A percentile compares a stretch with the other conserved stretches of the same genome.
These are phyloP conservation scores for Carcina quercana DNA, from an alignment of 2,888 invertebrate species.

Conservation along the genomic window DNA sequence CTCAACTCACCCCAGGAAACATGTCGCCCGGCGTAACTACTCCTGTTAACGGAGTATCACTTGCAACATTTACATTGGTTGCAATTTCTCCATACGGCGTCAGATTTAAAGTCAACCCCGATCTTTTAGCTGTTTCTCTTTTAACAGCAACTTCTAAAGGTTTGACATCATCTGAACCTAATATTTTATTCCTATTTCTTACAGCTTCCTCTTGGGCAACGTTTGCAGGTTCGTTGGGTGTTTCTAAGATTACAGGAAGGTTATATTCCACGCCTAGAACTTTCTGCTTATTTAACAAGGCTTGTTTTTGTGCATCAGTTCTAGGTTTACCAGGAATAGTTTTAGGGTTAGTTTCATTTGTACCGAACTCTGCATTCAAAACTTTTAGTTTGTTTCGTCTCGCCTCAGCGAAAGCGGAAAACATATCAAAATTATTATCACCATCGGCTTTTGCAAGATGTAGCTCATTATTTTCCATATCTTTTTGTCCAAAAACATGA, in stretches of 20 bases:
- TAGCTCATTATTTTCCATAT: conserved; percentile 42
- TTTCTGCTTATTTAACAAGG: conserved; percentile 75
- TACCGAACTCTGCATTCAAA: conserved; percentile 39
- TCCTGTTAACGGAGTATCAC: conserved; percentile 38
- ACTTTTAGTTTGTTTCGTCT: conserved; percentile 52
- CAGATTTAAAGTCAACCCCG: conserved; percentile 52
- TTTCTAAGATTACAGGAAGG: conserved; percentile 33
- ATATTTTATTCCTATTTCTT: conserved; percentile 40
- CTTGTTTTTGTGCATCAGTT: conserved; percentile 72
- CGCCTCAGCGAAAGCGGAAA: conserved; percentile 41
- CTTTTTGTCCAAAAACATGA: conserved; percentile 57
- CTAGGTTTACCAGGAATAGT: conserved; percentile 25
- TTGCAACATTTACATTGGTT: conserved; percentile 17
- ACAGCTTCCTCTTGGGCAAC: conserved; percentile 54
- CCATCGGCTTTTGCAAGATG: conserved; percentile 33
- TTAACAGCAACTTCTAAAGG: conserved; percentile 18
- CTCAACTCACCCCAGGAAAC: conserved; percentile 46
- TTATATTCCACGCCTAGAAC: conserved; percentile 77
- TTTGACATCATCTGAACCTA: conserved; percentile 28
- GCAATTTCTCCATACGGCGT: conserved; percentile 44
- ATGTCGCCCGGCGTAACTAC: conserved; percentile 56
- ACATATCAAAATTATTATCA: conserved; percentile 42
- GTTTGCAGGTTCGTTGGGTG: conserved; percentile 41
- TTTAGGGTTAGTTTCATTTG: conserved; percentile 10
- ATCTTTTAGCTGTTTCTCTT: conserved; percentile 34